Evolutionary conservation across 2,888 invertebrate species (phyloP), one percentile per base, ranked within the genome.

Genomic region (Ferrisia virgata): DNA sequence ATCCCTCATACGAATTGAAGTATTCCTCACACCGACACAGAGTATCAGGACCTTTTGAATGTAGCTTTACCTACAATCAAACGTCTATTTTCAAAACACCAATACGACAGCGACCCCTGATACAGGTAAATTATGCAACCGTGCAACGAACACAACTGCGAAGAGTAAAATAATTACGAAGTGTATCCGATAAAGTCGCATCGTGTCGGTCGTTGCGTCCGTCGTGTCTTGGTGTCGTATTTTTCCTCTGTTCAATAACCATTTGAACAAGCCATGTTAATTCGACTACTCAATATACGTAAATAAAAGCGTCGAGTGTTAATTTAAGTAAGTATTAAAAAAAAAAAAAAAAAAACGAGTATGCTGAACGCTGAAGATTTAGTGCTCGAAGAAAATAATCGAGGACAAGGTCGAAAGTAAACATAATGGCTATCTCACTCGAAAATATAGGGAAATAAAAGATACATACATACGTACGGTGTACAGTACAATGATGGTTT

Each of bases 351-450:
- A 69, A 69, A 69, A 69, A 69, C 69, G 31, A 69, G 69, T 31
- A 69, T 69, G 31, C 31, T 69, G 69, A 69, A 69, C 31, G 31
- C 31, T 69, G 69, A 69, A 69, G 69, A 69, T 69, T 69, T 69
- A 69, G 69, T 69, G 69, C 69, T 69, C 31, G 69, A 69, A 69
- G 69, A 69, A 69, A 69, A 69, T 69, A 69, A 69, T 69, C 69
- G 69, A 69, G 69, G 69, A 69, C 69, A 69, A 69, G 69, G 69
- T 69, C 69, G 69, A 69, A 69, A 69, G 69, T 69, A 69, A 69
- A 69, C 31, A 69, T 69, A 69, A 69, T 69, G 69, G 69, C 69
- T 69, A 69, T 69, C 69, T 69, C n/a, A n/a, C n/a, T n/a, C 69
- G 69, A 69, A 69, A 69, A 69, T 31, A 53, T 53, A 53, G 53